Evolutionary conservation across 2,113 vertebrate species (phyloP).

Genomic region (Stictonetta naevosa): DNA sequence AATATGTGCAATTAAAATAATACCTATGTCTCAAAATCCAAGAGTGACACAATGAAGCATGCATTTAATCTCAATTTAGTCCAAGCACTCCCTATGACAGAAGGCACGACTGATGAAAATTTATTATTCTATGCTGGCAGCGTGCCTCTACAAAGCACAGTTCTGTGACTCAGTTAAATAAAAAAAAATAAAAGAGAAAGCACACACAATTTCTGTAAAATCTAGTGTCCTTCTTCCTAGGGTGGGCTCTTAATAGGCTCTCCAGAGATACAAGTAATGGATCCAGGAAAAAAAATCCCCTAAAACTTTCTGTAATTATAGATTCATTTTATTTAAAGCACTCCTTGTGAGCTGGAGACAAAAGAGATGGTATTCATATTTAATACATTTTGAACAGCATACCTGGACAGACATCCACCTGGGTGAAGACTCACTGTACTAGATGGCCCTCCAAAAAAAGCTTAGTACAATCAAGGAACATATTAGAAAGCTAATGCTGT

Average conservation of each 20-base stretch:
- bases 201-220: not conserved
- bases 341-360: not conserved
- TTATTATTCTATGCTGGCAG: not conserved
- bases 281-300: not conserved
- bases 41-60: not conserved
- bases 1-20: not conserved
- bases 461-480: not conserved
- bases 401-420: not conserved
- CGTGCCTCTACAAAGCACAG: not conserved
- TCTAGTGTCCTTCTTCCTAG: not conserved
- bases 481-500: not conserved
- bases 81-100: not conserved
- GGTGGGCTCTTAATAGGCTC: not conserved
- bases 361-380: not conserved
- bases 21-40: not conserved
- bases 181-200: not conserved
- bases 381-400: not conserved
- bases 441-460: not conserved
- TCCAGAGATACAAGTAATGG: not conserved
- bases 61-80: slow-evolving; percentile 16
- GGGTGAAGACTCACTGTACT: not conserved
- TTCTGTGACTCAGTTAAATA: not conserved
- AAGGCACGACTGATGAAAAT: not conserved
- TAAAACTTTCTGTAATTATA: not conserved
- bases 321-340: not conserved